A percentile compares a stretch with the other conserved stretches of the same genome.
Conservation (phyloP, 2,113 vertebrate species). For the Ramphastos sulfuratus region DNA sequence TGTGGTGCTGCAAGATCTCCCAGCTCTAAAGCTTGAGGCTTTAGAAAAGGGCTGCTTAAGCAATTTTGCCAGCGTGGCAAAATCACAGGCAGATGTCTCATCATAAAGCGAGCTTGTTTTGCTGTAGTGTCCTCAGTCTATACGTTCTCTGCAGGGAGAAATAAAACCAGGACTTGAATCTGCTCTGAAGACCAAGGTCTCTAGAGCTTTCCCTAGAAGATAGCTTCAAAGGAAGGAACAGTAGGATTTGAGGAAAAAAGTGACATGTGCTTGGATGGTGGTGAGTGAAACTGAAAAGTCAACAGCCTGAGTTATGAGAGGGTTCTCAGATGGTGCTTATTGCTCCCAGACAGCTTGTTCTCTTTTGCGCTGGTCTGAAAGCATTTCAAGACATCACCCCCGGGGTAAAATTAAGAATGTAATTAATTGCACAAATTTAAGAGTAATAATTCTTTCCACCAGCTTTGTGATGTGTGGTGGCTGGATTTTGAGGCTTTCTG, state of each 20-base stretch:
- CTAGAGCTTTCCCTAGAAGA: background rate
- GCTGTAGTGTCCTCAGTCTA: background rate
- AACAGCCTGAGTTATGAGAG: background rate
- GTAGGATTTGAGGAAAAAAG: background rate
- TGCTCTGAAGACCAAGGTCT: background rate
- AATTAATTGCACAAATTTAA: background rate
- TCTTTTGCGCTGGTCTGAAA: slow-evolving; percentile 17
- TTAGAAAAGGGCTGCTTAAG: background rate
- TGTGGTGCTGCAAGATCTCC: background rate
- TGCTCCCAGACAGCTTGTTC: slow-evolving; percentile 21
- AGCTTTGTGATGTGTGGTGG: background rate
- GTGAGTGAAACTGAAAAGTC: background rate
- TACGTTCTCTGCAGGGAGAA: background rate
- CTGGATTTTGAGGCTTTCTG: slow-evolving; percentile 5
- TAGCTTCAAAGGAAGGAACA: background rate
- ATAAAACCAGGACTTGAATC: background rate
- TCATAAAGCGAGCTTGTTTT: background rate
- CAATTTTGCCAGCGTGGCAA: background rate
- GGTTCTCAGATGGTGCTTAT: slow-evolving; percentile 20
- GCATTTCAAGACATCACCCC: background rate
- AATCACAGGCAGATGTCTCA: background rate
- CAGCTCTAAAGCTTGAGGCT: background rate
- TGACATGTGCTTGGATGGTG: background rate
- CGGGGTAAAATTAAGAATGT: slow-evolving; percentile 8
- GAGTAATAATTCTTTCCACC: background rate